Evolutionary conservation across 1,140 invertebrate genomes (phyloP).

Genomic region (Drosophila jambulina): DNA sequence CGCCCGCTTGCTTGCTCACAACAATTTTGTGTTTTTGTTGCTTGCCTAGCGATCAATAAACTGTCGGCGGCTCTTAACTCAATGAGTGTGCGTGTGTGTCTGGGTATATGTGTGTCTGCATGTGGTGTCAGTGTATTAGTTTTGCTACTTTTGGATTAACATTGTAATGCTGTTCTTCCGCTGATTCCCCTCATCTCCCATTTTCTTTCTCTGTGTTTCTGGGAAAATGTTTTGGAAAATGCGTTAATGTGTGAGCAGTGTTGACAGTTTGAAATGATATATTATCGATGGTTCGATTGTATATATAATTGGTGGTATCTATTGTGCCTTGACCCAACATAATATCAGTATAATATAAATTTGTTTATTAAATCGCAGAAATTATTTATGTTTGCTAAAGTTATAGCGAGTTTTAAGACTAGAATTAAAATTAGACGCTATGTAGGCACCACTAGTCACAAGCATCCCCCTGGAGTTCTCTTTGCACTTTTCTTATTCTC

Average conservation of each 20-base stretch:
- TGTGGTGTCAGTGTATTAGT: slow-evolving; percentile 23
- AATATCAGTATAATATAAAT: neutral
- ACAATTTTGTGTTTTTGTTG: slow-evolving; percentile 34
- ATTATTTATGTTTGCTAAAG: neutral
- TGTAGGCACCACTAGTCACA: neutral
- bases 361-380: neutral
- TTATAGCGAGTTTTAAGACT: neutral
- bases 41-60: slow-evolving; percentile 72
- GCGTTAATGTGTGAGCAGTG: slow-evolving; percentile 22
- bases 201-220: neutral
- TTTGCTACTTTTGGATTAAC: slow-evolving; percentile 51
- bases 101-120: slow-evolving; percentile 35
- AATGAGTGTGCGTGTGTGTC: slow-evolving; percentile 36
- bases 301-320: neutral
- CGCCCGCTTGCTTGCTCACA: slow-evolving; percentile 30
- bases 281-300: slow-evolving; percentile 1
- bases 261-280: slow-evolving; percentile 1
- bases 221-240: slow-evolving; percentile 43
- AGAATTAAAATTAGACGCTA: neutral
- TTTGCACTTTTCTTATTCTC: neutral
- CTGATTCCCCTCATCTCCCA: slow-evolving; percentile 1
- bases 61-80: slow-evolving; percentile 44
- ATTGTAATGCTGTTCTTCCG: slow-evolving; percentile 63
- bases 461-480: neutral
- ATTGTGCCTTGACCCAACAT: neutral